phyloP scores from a whole-genome alignment of 2,797 vertebrate species.

The Podarcis lilfordi region DNA sequence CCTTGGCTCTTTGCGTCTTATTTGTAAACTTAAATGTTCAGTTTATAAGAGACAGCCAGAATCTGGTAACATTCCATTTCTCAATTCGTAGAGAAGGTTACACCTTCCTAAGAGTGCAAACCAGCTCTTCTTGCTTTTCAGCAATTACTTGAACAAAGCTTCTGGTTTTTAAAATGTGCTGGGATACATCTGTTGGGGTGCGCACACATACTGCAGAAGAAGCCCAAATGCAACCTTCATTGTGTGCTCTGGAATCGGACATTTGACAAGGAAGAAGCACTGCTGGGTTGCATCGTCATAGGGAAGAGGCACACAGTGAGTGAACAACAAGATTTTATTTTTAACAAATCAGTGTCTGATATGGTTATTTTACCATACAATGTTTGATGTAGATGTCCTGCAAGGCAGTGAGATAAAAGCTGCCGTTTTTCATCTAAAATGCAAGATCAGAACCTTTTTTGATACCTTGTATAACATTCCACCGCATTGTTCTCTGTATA shows the following conservation, averaged over 20 bases:
- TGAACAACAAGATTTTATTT: not conserved
- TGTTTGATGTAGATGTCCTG: slow-evolving; percentile 25
- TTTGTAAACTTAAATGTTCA: slow-evolving; percentile 61
- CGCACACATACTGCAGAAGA: not conserved
- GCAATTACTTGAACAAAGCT: slow-evolving; percentile 3
- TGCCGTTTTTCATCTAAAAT: slow-evolving; percentile 36
- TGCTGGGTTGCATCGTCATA: not conserved
- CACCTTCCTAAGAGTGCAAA: slow-evolving; percentile 51
- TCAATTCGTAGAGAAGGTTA: not conserved
- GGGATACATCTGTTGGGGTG: slow-evolving; percentile 32
- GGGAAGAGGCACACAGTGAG: not conserved
- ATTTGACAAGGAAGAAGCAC: not conserved
- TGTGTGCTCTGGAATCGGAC: not conserved
- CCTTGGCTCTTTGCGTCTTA: slow-evolving; percentile 57
- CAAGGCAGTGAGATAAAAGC: slow-evolving; percentile 45
- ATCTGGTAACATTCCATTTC: slow-evolving; percentile 40
- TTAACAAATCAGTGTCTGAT: not conserved
- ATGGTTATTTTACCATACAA: not conserved
- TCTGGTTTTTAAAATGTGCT: slow-evolving; percentile 45
- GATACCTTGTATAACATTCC: slow-evolving; percentile 43
- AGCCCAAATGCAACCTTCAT: not conserved
- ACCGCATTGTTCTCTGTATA: not conserved
- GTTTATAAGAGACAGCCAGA: slow-evolving; percentile 54
- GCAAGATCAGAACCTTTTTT: slow-evolving; percentile 9
- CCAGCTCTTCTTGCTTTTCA: slow-evolving; percentile 37